A percentile compares a stretch with the other conserved stretches of the same genome.
Conservation (phyloP, 2,888 invertebrate genomes). For the Oscheius onirici region DNA sequence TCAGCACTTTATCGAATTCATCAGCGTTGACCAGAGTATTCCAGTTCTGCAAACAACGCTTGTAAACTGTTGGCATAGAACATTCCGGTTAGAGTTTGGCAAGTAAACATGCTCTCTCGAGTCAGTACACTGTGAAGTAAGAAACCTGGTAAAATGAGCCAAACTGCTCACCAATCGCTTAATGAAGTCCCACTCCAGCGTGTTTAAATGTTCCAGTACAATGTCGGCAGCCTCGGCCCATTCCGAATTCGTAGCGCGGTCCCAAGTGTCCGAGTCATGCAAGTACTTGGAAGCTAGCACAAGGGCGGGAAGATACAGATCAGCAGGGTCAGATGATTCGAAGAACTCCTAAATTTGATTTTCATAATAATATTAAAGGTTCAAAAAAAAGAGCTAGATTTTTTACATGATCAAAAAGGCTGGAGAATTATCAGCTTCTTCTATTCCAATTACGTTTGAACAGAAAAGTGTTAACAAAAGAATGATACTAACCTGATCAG, state of each 20-base stretch:
- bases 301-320: conserved; percentile 92
- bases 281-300: conserved; percentile 96
- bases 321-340: conserved; percentile 83
- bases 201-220: conserved; percentile 81
- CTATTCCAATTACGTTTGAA: too few relatives aligned
- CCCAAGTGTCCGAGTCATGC: conserved; percentile 90
- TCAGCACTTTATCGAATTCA: conserved; percentile 55
- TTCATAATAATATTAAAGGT: too few relatives aligned
- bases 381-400: too few relatives aligned
- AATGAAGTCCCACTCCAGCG: conserved; percentile 77
- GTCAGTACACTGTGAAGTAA: neutral
- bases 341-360: conserved; percentile 89
- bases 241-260: conserved; percentile 80
- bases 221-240: conserved; percentile 89
- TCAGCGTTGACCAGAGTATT: conserved; percentile 53
- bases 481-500: conserved; percentile 61
- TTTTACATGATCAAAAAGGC: too few relatives aligned
- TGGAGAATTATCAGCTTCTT: too few relatives aligned
- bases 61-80: neutral
- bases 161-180: conserved; percentile 78
- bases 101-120: neutral
- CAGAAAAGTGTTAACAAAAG: neutral
- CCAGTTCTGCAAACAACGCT: conserved; percentile 55
- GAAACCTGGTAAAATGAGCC: too few relatives aligned
- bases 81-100: neutral